Evolutionary conservation across 2,113 vertebrate genomes (phyloP).

Genomic region (Orthonyx spaldingii): DNA sequence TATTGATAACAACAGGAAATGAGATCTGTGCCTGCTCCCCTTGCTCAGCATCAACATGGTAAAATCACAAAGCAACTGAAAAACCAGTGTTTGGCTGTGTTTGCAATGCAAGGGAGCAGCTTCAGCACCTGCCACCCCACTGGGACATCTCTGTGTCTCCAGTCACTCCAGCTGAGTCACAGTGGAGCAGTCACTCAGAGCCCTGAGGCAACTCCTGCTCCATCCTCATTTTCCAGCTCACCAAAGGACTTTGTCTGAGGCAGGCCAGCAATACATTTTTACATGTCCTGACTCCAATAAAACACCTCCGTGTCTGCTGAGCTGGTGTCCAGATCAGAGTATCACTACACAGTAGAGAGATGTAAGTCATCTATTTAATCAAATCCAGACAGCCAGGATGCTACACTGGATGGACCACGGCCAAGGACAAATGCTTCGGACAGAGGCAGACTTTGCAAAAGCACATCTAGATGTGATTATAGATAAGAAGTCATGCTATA

Average conservation of each 20-base stretch:
- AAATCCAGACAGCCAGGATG: background rate
- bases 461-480: background rate
- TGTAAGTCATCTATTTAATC: background rate
- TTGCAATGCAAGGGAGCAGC: background rate
- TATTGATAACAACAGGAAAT: conserved; percentile 65
- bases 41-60: background rate
- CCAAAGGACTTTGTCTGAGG: background rate
- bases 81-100: background rate
- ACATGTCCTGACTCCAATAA: background rate
- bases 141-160: background rate
- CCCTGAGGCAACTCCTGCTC: background rate
- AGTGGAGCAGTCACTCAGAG: background rate
- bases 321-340: background rate
- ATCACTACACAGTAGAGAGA: background rate
- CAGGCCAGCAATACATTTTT: background rate
- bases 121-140: background rate
- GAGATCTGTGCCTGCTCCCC: background rate
- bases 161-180: background rate
- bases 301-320: background rate
- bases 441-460: background rate
- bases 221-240: background rate
- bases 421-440: background rate
- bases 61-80: background rate
- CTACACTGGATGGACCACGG: background rate
- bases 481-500: background rate